Percentiles rank a stretch among this genome's conserved stretches.
Conservation (phyloP, 2,113 vertebrate species). For the Tiliqua scincoides region DNA sequence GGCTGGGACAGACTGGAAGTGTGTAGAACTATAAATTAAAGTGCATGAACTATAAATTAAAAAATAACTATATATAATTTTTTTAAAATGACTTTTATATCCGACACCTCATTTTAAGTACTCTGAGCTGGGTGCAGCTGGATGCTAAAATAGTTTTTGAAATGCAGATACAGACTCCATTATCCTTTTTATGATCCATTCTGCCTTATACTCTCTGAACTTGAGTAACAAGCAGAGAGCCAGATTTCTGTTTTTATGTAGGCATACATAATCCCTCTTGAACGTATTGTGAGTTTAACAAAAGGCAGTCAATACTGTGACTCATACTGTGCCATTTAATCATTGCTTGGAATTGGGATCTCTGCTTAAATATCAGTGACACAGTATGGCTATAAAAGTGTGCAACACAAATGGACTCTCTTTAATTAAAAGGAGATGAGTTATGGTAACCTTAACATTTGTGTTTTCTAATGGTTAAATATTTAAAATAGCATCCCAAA, state of each 20-base stretch:
- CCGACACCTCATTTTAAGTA: background rate
- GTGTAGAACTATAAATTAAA: background rate
- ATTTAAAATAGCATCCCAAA: background rate
- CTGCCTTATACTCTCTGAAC: background rate
- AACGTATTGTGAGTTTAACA: conserved; percentile 8
- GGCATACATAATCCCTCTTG: background rate
- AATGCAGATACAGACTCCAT: no score
- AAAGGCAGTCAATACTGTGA: background rate
- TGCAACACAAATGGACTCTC: background rate
- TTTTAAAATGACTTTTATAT: background rate
- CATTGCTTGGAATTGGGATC: background rate
- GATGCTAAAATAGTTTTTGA: background rate
- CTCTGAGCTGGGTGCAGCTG: background rate
- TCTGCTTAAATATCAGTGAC: conserved; percentile 19
- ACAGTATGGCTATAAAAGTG: background rate
- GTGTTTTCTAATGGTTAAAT: background rate
- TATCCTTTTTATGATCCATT: background rate
- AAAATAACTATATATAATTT: no score
- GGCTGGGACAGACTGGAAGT: no score
- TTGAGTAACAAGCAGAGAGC: background rate
- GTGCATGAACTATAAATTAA: no score
- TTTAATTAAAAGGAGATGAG: background rate
- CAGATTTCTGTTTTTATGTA: conserved; percentile 6
- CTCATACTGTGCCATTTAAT: background rate
- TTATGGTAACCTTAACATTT: background rate